These are phyloP conservation scores for Miniopterus natalensis DNA, from an alignment of 2,113 vertebrate genomes.

Conservation along the genomic window DNA sequence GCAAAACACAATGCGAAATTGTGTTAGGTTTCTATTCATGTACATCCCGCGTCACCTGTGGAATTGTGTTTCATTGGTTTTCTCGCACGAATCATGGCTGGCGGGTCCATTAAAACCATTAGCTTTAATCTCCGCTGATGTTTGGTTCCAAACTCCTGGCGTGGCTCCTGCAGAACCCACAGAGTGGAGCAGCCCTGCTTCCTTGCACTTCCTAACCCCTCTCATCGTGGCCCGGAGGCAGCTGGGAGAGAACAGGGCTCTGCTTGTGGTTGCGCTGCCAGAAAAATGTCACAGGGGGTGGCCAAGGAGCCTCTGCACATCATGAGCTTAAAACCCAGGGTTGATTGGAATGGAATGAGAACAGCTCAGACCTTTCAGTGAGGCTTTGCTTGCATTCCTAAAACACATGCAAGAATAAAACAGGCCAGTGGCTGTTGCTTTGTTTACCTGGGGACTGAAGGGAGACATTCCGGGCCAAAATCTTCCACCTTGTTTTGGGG, in stretches of 20 bases:
- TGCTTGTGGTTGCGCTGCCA: rapidly evolving
- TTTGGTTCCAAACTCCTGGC: constrained; percentile 51
- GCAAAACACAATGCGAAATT: background rate
- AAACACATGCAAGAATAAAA: background rate
- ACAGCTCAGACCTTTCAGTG: background rate
- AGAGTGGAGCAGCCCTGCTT: background rate
- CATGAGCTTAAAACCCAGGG: background rate
- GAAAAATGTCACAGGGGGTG: rapidly evolving
- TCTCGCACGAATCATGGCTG: constrained; percentile 33
- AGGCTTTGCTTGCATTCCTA: background rate
- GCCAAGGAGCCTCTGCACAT: rapidly evolving
- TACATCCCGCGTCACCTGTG: background rate
- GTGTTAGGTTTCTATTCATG: background rate
- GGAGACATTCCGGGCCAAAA: background rate
- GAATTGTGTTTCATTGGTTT: constrained; percentile 20
- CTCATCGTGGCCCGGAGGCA: background rate
- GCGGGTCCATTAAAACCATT: constrained; percentile 53
- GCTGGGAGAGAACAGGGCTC: background rate
- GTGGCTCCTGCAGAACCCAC: background rate
- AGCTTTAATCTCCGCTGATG: constrained; percentile 26
- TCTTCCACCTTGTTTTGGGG: background rate
- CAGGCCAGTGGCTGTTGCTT: background rate
- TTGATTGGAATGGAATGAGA: background rate
- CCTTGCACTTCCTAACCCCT: background rate
- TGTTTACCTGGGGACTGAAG: background rate